Percentiles rank a stretch among this genome's conserved stretches.
phyloP scores from a whole-genome alignment of 1,140 invertebrate genomes.

The Neocloeon triangulifer region DNA sequence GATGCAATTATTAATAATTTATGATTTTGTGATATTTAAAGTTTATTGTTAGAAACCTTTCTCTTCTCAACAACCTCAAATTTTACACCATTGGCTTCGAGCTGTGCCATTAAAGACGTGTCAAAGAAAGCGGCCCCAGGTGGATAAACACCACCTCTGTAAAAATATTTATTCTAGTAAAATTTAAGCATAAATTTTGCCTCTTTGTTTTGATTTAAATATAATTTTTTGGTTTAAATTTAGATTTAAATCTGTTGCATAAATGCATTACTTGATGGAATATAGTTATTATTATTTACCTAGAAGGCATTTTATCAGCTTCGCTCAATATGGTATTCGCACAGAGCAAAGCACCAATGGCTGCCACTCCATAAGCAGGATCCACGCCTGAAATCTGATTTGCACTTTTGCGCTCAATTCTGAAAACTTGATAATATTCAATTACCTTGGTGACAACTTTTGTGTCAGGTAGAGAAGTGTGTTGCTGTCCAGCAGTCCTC shows the following conservation, averaged over 20 bases:
- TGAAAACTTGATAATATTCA: too few relatives aligned
- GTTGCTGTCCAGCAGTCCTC: conserved; percentile 32
- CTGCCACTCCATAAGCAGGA: conserved; percentile 67
- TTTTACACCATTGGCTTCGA: background rate
- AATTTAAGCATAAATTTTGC: too few relatives aligned
- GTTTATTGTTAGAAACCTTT: too few relatives aligned
- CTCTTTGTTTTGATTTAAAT: too few relatives aligned
- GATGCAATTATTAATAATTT: too few relatives aligned
- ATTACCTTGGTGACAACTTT: conserved; percentile 35
- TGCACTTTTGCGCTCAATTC: too few relatives aligned
- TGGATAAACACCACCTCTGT: conserved; percentile 30
- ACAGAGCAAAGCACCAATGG: conserved; percentile 39
- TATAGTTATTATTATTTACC: conserved; percentile 32
- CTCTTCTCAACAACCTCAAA: background rate
- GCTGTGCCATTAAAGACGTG: conserved; percentile 23
- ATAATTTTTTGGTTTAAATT: too few relatives aligned
- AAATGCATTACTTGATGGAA: too few relatives aligned
- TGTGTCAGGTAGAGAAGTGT: conserved; percentile 35
- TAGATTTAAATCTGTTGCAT: too few relatives aligned
- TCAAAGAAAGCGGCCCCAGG: conserved; percentile 34
- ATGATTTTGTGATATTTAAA: too few relatives aligned
- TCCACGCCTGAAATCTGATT: conserved; percentile 36
- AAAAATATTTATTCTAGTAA: conserved; percentile 13
- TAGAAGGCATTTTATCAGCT: conserved; percentile 42
- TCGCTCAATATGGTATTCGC: conserved; percentile 58